Conservation (phyloP, 2,888 invertebrate genomes). For the Masnerella sp. region DNA sequence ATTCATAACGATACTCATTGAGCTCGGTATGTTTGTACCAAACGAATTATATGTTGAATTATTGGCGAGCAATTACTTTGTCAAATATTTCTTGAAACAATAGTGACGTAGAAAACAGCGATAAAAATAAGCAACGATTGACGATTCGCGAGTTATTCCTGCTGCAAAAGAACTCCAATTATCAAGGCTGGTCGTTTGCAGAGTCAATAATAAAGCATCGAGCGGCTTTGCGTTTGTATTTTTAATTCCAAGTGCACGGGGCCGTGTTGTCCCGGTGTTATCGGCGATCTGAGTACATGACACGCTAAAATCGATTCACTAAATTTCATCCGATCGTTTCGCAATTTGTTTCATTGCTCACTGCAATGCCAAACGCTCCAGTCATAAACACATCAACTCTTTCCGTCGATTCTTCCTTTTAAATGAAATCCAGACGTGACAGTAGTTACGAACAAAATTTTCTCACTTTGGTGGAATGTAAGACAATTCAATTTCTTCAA, state of each 20-base stretch:
- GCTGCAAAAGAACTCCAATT: background rate
- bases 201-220: slow-evolving; percentile 26
- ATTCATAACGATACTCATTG: no score
- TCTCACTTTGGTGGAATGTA: slow-evolving; percentile 20
- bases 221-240: slow-evolving; percentile 36
- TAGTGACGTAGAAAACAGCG: no score
- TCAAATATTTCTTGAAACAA: no score
- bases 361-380: slow-evolving; percentile 24
- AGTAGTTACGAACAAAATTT: slow-evolving; percentile 25
- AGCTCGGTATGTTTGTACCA: no score
- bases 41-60: no score
- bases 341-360: slow-evolving; percentile 27
- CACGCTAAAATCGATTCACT: slow-evolving; percentile 35
- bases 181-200: slow-evolving; percentile 1
- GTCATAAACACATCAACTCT: background rate
- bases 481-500: background rate
- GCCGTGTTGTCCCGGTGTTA: slow-evolving; percentile 11
- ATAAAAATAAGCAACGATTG: no score
- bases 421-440: slow-evolving; percentile 28
- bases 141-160: background rate
- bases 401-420: background rate
- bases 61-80: no score
- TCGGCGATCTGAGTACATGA: slow-evolving; percentile 30
- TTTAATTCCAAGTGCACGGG: slow-evolving; percentile 24
- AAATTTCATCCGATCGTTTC: slow-evolving; percentile 27